Conservation (phyloP, 2,888 invertebrate genomes). For the Hedya salicella region DNA sequence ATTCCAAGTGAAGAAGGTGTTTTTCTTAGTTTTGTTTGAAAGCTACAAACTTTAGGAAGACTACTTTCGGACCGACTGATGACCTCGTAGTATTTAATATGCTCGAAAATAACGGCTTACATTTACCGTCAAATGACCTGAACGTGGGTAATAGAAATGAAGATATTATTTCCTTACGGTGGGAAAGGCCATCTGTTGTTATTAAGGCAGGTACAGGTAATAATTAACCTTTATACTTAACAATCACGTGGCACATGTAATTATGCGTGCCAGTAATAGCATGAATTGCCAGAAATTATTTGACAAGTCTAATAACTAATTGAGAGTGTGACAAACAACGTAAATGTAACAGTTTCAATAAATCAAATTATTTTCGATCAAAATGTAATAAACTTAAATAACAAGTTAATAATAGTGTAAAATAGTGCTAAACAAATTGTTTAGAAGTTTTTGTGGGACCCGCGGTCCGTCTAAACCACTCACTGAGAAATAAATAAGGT, state of each 20-base stretch:
- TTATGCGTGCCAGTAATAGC: constrained; percentile 13
- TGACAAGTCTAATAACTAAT: background rate
- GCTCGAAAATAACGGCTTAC: background rate
- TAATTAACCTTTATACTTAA: constrained; percentile 23
- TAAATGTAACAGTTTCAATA: background rate
- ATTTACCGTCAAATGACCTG: background rate
- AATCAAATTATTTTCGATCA: background rate
- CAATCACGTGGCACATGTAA: constrained; percentile 4
- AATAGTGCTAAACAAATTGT: constrained; percentile 21
- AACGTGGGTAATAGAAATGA: background rate
- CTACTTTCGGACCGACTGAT: too few species aligned
- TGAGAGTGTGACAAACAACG: background rate
- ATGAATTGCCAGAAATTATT: constrained; percentile 15
- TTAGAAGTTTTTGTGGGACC: constrained; percentile 35
- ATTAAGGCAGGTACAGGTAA: constrained; percentile 10
- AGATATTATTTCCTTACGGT: background rate
- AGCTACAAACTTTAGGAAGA: too few species aligned
- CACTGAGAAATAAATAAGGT: constrained; percentile 41
- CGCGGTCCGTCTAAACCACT: constrained; percentile 35
- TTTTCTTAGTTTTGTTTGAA: too few species aligned
- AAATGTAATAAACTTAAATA: background rate
- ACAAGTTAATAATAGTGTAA: constrained; percentile 19
- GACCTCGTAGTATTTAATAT: background rate
- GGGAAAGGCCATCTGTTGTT: constrained; percentile 26
- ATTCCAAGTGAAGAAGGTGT: too few species aligned